Evolutionary conservation across 2,888 invertebrate genomes (phyloP), one percentile per base, ranked within the genome.

Genomic region (Drosophila paucipuncta): DNA sequence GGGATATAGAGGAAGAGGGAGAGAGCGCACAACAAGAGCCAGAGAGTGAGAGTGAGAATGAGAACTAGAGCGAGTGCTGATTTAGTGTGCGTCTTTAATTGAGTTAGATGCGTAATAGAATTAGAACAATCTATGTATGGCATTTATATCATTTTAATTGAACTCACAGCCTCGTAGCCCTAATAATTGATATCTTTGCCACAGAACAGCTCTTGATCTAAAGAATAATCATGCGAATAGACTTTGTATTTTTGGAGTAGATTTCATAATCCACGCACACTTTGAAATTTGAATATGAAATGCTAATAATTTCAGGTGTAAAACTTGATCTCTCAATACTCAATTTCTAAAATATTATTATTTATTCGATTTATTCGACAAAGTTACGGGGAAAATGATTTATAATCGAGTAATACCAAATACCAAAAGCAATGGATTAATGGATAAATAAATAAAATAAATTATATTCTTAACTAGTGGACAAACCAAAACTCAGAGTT

Each of bases 31-130:
- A 43, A 22, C 2, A 6, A 68, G 30, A n/a, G 31, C 16, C n/a
- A 2, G 11, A 28, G 61, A 60, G 54, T 10, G n/a, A 6, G 39
- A 60, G 50, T 10, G n/a, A 6, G 39, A 41, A 49, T 54, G 68
- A 0, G 30, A n/a, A n/a, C 10, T 30, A 16, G 54, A 66, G 41
- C 31, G 65, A 35, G 52, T 30, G 66, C 57, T 60, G 58, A 65
- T 73, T 76, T 78, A 31, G 31, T 50, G 62, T 31, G 67, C 62
- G 39, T 82, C 62, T 86, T 84, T 86, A 86, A 84, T 89, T 85
- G 73, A 86, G 76, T 89, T 85, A 84, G 80, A 67, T 81, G 84
- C 89, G 82, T 86, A 85, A 86, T 88, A 80, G 76, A 83, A 83
- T 89, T 82, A 77, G 55, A 73, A 52, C 47, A 47, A 72, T 65